These are phyloP conservation scores for Mirounga angustirostris DNA, from an alignment of 2,113 vertebrate species.

Conservation along the genomic window DNA sequence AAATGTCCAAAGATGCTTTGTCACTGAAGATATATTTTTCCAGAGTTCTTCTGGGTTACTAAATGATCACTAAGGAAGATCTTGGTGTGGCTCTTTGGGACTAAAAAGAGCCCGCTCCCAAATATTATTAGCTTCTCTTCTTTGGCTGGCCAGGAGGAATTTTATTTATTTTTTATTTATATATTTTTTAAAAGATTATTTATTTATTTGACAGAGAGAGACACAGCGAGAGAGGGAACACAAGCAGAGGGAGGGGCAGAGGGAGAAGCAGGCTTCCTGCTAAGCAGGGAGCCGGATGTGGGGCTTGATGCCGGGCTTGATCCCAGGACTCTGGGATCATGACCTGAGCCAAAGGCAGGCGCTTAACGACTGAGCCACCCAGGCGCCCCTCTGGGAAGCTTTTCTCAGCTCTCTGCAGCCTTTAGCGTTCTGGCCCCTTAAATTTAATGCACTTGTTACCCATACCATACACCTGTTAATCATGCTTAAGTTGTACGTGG, in stretches of 20 bases:
- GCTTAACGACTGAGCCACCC: no score
- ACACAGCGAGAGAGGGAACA: no score
- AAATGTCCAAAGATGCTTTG: constrained; percentile 29
- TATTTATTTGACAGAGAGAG: no score
- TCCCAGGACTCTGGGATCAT: no score
- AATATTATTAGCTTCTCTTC: constrained; percentile 8
- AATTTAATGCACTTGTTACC: constrained; percentile 27
- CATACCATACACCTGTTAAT: background rate
- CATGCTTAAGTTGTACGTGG: background rate
- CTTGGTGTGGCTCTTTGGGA: background rate
- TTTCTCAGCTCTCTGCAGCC: background rate
- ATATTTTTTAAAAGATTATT: no score
- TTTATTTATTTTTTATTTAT: background rate
- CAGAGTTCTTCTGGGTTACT: background rate
- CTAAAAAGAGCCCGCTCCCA: background rate
- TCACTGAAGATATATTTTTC: background rate
- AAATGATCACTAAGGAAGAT: constrained; percentile 3
- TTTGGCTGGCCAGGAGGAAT: background rate
- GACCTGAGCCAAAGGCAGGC: no score
- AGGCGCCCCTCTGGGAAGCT: background rate
- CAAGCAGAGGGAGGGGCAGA: no score
- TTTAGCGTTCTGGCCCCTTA: background rate
- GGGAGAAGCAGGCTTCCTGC: no score
- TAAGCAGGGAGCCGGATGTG: no score
- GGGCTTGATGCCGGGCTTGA: no score